Conservation (phyloP, 2,113 vertebrate genomes). For the Bos indicus region DNA sequence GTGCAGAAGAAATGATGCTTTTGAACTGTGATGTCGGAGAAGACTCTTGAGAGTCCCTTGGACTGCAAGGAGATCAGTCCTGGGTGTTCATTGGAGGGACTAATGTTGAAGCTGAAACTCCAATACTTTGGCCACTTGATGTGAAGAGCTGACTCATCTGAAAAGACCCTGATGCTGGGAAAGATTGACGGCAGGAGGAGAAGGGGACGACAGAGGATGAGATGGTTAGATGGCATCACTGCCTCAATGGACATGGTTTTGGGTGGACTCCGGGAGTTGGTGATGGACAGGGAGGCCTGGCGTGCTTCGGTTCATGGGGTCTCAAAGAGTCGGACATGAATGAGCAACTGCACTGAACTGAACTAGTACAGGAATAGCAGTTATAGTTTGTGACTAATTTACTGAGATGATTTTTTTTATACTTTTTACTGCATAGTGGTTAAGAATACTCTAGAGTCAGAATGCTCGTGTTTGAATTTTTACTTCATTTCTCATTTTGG, state of each 20-base stretch:
- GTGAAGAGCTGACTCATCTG: neutral
- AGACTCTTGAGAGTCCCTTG: neutral
- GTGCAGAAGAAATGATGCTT: fast-evolving
- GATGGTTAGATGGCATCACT: neutral
- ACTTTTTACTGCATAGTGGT: neutral
- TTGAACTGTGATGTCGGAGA: neutral
- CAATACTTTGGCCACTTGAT: neutral
- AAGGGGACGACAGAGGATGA: neutral
- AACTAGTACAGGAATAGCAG: neutral
- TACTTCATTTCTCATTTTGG: neutral
- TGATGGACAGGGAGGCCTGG: neutral
- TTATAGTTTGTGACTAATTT: neutral
- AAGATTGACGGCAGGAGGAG: neutral
- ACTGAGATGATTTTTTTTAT: neutral
- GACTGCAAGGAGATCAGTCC: neutral
- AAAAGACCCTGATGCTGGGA: neutral
- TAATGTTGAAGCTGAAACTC: neutral
- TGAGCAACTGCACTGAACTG: neutral
- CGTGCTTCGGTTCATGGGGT: fast-evolving
- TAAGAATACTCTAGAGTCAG: neutral
- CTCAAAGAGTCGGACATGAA: fast-evolving
- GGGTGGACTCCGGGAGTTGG: neutral
- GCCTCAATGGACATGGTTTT: neutral
- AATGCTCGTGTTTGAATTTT: neutral
- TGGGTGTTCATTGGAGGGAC: neutral